phyloP scores from a whole-genome alignment of 2,888 invertebrate species.

The Deilephila porcellus region DNA sequence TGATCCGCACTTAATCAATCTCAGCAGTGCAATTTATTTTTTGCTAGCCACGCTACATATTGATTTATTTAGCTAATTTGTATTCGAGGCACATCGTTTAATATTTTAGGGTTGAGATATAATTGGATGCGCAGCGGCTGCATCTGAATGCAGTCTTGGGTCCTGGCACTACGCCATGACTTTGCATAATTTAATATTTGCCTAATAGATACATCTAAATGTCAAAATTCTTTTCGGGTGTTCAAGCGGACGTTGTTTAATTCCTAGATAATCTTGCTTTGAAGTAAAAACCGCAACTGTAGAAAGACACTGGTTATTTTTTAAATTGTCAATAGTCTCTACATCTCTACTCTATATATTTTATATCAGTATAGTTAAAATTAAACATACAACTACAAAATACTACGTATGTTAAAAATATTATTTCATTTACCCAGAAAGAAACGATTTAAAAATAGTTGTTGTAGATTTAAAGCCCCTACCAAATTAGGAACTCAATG shows the following conservation, averaged over 20 bases:
- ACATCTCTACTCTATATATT: too few relatives aligned
- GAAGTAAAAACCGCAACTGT: neutral
- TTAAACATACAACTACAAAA: too few relatives aligned
- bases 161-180: constrained; percentile 73
- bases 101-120: constrained; percentile 81
- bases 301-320: neutral
- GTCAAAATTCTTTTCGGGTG: constrained; percentile 30
- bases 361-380: too few relatives aligned
- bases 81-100: constrained; percentile 72
- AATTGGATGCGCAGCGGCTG: constrained; percentile 78
- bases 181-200: constrained; percentile 73
- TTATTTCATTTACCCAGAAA: too few relatives aligned
- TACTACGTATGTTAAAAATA: too few relatives aligned
- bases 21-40: constrained; percentile 26
- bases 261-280: neutral
- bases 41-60: constrained; percentile 42
- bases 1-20: neutral
- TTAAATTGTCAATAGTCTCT: too few relatives aligned
- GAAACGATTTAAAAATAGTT: too few relatives aligned
- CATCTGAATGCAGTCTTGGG: constrained; percentile 71
- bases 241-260: constrained; percentile 7
- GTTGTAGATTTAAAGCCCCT: too few relatives aligned
- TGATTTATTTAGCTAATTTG: constrained; percentile 70
- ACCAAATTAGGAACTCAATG: too few relatives aligned
- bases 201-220: constrained; percentile 61